phyloP scores from a whole-genome alignment of 2,888 invertebrate species.

The Drosophila borealis region DNA sequence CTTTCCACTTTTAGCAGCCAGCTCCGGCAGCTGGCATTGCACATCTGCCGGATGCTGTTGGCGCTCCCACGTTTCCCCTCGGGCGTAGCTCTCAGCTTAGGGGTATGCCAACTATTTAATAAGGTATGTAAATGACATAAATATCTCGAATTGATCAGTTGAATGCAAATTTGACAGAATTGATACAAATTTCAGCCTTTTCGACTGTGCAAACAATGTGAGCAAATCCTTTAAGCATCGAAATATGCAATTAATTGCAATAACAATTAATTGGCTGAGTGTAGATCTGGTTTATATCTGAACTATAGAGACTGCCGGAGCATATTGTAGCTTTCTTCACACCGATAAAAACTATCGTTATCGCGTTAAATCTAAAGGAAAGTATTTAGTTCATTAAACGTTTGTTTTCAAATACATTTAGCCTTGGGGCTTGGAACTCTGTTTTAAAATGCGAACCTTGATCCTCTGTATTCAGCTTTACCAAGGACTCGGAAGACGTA shows the following conservation, averaged over 20 bases:
- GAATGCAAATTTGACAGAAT: conserved; percentile 18
- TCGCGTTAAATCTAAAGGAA: too few species aligned
- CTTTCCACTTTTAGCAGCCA: background rate
- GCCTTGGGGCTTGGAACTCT: background rate
- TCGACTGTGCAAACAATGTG: too few species aligned
- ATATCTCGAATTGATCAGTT: conserved; percentile 19
- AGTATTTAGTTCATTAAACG: too few species aligned
- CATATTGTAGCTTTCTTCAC: too few species aligned
- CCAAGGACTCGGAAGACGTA: too few species aligned
- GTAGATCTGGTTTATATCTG: background rate
- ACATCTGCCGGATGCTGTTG: conserved; percentile 67
- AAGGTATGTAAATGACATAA: conserved; percentile 40
- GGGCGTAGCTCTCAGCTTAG: background rate
- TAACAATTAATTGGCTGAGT: background rate
- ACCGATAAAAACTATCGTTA: too few species aligned
- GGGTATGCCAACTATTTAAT: conserved; percentile 45
- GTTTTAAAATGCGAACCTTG: too few species aligned
- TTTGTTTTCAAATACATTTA: too few species aligned
- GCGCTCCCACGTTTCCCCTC: conserved; percentile 42
- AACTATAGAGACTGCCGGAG: too few species aligned
- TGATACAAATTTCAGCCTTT: background rate
- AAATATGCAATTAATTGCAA: too few species aligned
- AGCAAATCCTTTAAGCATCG: too few species aligned
- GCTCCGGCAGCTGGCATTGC: conserved; percentile 50
- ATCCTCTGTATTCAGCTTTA: too few species aligned